Conservation (phyloP, 23 tunicate species). For the Ascidia mentula region DNA sequence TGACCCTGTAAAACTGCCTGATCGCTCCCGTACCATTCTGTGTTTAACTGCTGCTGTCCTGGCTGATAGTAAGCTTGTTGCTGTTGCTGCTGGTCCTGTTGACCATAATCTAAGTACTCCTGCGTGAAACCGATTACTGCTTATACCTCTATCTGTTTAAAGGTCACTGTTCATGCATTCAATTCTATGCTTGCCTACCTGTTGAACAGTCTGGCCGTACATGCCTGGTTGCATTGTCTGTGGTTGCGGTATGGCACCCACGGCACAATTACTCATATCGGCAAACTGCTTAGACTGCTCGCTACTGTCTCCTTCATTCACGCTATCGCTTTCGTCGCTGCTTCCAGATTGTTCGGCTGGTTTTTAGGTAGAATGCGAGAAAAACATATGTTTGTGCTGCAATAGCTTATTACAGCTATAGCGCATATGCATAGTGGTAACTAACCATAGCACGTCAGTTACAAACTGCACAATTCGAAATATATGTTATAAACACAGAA, state of each 20-base stretch:
- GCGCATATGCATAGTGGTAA: not conserved
- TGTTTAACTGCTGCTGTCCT: conserved; percentile 13
- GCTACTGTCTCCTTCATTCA: not conserved
- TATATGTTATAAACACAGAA: too few species aligned
- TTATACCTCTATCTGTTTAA: too few species aligned
- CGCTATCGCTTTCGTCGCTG: not conserved
- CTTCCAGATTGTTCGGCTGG: not conserved
- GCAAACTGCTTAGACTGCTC: conserved; percentile 9
- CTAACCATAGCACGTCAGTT: not conserved
- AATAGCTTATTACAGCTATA: not conserved
- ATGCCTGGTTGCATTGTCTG: not conserved
- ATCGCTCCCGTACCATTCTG: conserved; percentile 46
- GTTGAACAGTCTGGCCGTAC: not conserved
- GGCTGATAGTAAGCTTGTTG: not conserved
- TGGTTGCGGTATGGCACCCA: not conserved
- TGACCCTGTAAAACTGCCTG: conserved; percentile 29
- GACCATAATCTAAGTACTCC: conserved; percentile 47
- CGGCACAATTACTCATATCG: conserved; percentile 15
- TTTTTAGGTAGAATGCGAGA: too few species aligned
- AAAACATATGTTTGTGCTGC: not conserved
- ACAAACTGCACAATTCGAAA: not conserved
- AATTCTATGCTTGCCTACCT: not conserved
- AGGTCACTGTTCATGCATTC: not conserved
- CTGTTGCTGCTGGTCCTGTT: conserved; percentile 32
- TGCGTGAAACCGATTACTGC: not conserved